Percentiles rank a stretch among this genome's conserved stretches.
phyloP scores from a whole-genome alignment of 2,888 invertebrate species.

The Oscheius onirici region DNA sequence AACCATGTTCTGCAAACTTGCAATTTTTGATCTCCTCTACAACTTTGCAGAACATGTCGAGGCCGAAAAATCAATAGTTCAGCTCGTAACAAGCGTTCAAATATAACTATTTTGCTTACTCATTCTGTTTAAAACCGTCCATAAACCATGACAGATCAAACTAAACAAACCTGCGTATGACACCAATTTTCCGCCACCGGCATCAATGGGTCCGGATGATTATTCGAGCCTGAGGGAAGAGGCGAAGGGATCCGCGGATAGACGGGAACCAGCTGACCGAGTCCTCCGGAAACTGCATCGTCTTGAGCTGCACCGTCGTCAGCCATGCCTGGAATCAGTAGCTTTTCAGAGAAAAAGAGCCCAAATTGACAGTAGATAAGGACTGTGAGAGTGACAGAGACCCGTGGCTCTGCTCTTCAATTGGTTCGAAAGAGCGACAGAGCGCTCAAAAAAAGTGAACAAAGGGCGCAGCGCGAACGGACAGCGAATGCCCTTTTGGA shows the following conservation, averaged over 20 bases:
- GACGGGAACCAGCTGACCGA: conserved; percentile 17
- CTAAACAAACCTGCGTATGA: conserved; percentile 80
- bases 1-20: neutral
- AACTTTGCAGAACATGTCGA: too few relatives aligned
- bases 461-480: neutral
- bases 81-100: too few relatives aligned
- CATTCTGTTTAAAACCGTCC: too few relatives aligned
- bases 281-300: conserved; percentile 35
- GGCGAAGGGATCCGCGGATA: conserved; percentile 44
- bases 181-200: conserved; percentile 99
- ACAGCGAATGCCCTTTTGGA: neutral
- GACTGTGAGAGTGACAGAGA: neutral
- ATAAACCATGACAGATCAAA: too few relatives aligned
- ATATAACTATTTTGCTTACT: too few relatives aligned
- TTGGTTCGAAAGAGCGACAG: neutral
- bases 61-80: too few relatives aligned
- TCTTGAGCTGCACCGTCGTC: conserved; percentile 35
- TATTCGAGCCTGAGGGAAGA: conserved; percentile 34
- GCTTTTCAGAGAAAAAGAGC: too few relatives aligned
- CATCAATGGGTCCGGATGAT: conserved; percentile 57
- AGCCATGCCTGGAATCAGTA: neutral
- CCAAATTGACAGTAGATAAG: neutral
- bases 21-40: too few relatives aligned
- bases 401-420: neutral
- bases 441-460: neutral